A percentile compares a stretch with the other conserved stretches of the same genome.
Conservation (phyloP, 2,113 vertebrate species). For the Acanthisitta chloris region DNA sequence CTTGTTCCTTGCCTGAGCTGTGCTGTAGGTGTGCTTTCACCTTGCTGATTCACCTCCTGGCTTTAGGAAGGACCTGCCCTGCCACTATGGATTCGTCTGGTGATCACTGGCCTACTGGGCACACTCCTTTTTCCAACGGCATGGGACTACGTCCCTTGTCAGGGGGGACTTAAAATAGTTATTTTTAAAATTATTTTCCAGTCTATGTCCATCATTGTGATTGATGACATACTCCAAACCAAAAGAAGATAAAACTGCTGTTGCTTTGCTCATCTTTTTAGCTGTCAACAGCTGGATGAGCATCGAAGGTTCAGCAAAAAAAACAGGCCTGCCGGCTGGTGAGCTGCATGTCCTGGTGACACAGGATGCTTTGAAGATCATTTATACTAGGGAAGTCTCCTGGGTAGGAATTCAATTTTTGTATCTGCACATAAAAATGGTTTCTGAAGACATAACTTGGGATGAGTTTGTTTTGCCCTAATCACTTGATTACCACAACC, state of each 20-base stretch:
- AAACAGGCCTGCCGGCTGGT: too few relatives aligned
- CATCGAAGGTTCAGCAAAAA: too few relatives aligned
- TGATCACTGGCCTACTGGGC: background rate
- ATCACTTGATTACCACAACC: background rate
- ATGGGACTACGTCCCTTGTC: rapidly evolving
- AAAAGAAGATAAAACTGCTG: background rate
- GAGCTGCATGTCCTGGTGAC: background rate
- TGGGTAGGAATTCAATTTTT: background rate
- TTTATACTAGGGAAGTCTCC: background rate
- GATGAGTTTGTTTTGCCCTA: background rate
- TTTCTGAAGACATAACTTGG: background rate
- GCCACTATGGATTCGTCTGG: background rate
- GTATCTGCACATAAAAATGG: background rate
- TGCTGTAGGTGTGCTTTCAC: background rate
- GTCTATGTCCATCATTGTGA: rapidly evolving
- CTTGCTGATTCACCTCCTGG: background rate
- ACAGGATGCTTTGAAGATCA: background rate
- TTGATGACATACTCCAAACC: background rate
- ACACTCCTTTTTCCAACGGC: background rate
- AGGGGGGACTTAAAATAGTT: background rate
- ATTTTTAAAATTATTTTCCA: background rate
- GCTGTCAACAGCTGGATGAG: background rate
- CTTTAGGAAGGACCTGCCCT: background rate
- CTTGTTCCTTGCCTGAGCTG: background rate
- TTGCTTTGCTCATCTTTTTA: background rate